Percentiles rank a stretch among this genome's conserved stretches.
Conservation (phyloP, 1,140 invertebrate species). For the Drosophila persimilis region DNA sequence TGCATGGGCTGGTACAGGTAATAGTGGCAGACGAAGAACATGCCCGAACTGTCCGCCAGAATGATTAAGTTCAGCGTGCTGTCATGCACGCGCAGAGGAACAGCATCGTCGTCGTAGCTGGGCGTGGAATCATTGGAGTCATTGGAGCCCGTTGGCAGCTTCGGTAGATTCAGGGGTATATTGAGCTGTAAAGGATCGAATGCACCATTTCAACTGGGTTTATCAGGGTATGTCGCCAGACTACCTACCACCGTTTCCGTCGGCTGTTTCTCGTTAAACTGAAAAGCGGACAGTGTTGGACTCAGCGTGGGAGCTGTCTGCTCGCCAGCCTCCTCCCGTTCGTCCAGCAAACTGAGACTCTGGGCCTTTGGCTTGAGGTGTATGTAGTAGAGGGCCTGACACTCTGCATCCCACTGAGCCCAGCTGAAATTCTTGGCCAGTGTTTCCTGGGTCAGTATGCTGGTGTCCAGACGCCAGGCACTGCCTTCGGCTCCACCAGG, state of each 20-base stretch:
- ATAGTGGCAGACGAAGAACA: conserved; percentile 93
- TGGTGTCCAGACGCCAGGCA: conserved; percentile 84
- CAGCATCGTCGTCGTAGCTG: conserved; percentile 91
- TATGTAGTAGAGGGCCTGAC: conserved; percentile 90
- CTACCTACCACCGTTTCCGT: conserved; percentile 92
- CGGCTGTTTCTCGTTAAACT: conserved; percentile 92
- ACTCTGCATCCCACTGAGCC: conserved; percentile 91
- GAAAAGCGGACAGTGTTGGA: conserved; percentile 90
- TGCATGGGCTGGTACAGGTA: conserved; percentile 91
- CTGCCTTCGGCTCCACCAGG: conserved; percentile 83
- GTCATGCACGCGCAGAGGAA: conserved; percentile 90
- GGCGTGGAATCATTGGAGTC: conserved; percentile 63
- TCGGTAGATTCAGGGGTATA: conserved; percentile 91
- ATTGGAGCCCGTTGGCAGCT: conserved; percentile 85
- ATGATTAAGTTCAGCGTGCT: conserved; percentile 91
- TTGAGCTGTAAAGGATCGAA: conserved; percentile 86
- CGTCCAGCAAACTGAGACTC: conserved; percentile 85
- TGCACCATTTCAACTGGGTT: too few relatives aligned
- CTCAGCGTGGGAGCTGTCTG: conserved; percentile 62
- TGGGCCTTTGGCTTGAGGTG: conserved; percentile 88
- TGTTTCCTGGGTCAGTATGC: conserved; percentile 85
- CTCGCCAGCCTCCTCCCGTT: conserved; percentile 83
- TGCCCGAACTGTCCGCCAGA: conserved; percentile 87
- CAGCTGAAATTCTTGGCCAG: conserved; percentile 90
- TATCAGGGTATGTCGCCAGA: not conserved